Evolutionary conservation across 2,797 vertebrate genomes (phyloP), one percentile per base, ranked within the genome.

Genomic region (Nannoperca australis): DNA sequence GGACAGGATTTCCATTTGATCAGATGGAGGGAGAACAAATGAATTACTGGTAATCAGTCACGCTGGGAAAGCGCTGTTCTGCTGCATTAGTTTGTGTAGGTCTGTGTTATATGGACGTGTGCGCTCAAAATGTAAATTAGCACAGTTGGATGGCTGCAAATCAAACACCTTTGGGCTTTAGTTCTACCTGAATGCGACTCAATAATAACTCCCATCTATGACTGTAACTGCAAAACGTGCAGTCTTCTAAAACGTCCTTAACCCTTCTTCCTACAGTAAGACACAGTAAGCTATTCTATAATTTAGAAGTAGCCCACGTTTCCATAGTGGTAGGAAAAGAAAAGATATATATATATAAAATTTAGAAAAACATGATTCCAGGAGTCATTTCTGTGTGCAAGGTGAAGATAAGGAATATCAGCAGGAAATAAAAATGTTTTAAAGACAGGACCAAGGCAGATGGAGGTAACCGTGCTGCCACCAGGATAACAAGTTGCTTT

Each of bases 11-110:
- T 97, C 94, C 94, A 96, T 96, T 95, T 95, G 94, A 97, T 96
- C 95, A 96, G 95, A 95, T 95, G 76, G 85, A 96, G 95, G 93
- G 93, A 97, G 94, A 94, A 97, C 95, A 97, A 96, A 97, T 97
- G 95, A 96, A 97, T 97, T 96, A 96, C 91, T 84, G 87, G 55
- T 90, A 97, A 94, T 95, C 95, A 96, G 96, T 97, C 96, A 95
- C 92, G 90, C 90, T 88, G 84, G 92, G 92, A 74, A 76, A 53
- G 74, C 66, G 76, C 79, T 17, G 68, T 58, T 73, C 45, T 36
- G 34, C 68, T 67, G 30, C 62, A 95, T 95, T 93, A 93, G 94
- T 92, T 91, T 86, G 92, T 93, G 94, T 92, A 91, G 73, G 86
- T 76, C 18, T 62, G 27, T 68, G 49, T 54, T 82, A 95, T 94